Conservation (phyloP, 2,113 vertebrate species). For the Thinocorus orbignyianus region DNA sequence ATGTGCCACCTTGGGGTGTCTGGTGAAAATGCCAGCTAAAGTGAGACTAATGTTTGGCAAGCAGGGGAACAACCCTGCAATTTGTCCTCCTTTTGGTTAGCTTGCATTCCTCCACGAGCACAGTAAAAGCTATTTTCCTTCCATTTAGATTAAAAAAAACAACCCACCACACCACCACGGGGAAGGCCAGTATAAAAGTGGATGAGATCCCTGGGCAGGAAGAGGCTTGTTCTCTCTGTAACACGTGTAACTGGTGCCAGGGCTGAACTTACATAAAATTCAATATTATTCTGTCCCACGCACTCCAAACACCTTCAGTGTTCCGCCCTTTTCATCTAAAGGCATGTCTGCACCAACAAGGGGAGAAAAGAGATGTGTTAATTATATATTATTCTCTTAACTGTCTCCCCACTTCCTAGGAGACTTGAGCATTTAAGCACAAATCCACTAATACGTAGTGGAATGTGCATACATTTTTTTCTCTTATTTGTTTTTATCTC, state of each 20-base stretch:
- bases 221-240: background rate
- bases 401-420: conserved; percentile 8
- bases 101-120: background rate
- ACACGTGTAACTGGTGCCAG: background rate
- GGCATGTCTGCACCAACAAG: background rate
- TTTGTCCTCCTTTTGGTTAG: background rate
- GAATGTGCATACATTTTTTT: background rate
- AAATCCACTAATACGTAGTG: background rate
- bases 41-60: background rate
- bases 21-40: background rate
- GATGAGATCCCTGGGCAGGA: background rate
- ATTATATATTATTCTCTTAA: conserved; percentile 10
- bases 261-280: background rate
- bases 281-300: background rate
- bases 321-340: background rate
- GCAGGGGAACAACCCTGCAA: background rate
- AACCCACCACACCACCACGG: fast-evolving
- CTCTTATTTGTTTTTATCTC: background rate
- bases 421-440: background rate
- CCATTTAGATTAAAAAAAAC: background rate
- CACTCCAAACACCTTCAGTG: background rate
- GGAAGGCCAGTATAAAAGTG: background rate
- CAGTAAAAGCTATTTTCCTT: background rate
- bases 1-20: background rate
- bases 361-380: background rate